Conservation (phyloP, 2,113 vertebrate genomes). For the Crocuta crocuta region DNA sequence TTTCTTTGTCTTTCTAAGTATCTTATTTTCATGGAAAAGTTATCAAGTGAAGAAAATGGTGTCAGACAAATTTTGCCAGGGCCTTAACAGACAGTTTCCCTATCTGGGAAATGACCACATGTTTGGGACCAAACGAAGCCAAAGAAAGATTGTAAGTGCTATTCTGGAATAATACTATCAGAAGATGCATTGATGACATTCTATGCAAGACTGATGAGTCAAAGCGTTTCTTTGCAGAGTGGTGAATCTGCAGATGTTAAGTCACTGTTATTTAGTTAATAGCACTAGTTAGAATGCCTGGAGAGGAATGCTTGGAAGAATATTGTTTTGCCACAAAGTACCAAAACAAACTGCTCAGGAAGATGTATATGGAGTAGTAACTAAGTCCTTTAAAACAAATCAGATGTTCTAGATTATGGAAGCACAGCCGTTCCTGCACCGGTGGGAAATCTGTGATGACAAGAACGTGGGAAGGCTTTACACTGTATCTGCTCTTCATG, state of each 20-base stretch:
- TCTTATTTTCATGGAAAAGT: constrained; percentile 13
- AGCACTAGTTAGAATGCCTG: background rate
- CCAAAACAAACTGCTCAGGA: background rate
- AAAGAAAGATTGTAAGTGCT: background rate
- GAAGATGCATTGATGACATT: background rate
- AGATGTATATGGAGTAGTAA: background rate
- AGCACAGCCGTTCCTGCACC: background rate
- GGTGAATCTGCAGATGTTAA: background rate
- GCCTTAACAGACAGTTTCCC: background rate
- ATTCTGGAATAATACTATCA: background rate
- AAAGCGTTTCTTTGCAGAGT: background rate
- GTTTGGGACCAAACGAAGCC: background rate
- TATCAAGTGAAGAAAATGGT: constrained; percentile 2
- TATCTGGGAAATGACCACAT: background rate
- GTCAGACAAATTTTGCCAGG: background rate
- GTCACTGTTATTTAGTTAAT: background rate
- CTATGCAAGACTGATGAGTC: background rate
- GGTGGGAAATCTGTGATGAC: background rate
- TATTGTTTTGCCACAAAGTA: background rate
- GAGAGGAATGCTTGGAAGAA: background rate
- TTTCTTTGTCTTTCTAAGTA: background rate
- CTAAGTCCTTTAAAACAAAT: background rate
- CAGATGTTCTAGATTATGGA: background rate
- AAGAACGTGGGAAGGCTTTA: background rate
- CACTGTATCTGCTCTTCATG: background rate